Percentiles rank a stretch among this genome's conserved stretches.
phyloP scores from a whole-genome alignment of 1,140 invertebrate genomes.

The Drosophila lacteicornis region DNA sequence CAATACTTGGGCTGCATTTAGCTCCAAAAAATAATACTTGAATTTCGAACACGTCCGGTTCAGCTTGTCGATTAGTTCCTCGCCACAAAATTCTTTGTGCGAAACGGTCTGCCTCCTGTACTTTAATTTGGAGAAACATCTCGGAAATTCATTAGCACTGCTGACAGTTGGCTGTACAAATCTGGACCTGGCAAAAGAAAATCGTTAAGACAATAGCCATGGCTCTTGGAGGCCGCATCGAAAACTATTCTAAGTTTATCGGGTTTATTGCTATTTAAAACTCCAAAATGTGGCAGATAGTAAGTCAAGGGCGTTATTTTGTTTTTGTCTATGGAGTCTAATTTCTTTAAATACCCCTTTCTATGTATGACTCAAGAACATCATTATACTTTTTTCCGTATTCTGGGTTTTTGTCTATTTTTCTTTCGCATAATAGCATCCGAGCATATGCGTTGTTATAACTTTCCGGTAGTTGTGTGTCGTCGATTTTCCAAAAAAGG shows the following conservation, averaged over 20 bases:
- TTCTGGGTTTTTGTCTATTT: constrained; percentile 7
- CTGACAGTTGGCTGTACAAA: constrained; percentile 14
- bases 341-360: constrained; percentile 10
- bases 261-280: constrained; percentile 26
- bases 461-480: constrained; percentile 12
- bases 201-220: constrained; percentile 32
- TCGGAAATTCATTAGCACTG: constrained; percentile 29
- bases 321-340: not conserved
- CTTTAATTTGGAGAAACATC: constrained; percentile 35
- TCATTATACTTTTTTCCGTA: constrained; percentile 7
- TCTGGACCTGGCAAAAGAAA: constrained; percentile 31
- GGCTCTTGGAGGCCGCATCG: constrained; percentile 22
- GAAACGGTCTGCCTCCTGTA: constrained; percentile 3
- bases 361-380: constrained; percentile 1
- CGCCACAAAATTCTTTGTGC: constrained; percentile 26
- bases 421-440: too few species aligned
- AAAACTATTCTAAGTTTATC: constrained; percentile 31
- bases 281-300: constrained; percentile 32
- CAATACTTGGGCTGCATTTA: constrained; percentile 29
- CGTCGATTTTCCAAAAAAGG: constrained; percentile 22
- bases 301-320: constrained; percentile 14
- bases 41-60: constrained; percentile 32
- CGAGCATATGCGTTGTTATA: too few species aligned
- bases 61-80: not conserved
- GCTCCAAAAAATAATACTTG: constrained; percentile 37